These are phyloP conservation scores for Hololepta plana DNA, from an alignment of 2,888 invertebrate genomes.

Conservation along the genomic window DNA sequence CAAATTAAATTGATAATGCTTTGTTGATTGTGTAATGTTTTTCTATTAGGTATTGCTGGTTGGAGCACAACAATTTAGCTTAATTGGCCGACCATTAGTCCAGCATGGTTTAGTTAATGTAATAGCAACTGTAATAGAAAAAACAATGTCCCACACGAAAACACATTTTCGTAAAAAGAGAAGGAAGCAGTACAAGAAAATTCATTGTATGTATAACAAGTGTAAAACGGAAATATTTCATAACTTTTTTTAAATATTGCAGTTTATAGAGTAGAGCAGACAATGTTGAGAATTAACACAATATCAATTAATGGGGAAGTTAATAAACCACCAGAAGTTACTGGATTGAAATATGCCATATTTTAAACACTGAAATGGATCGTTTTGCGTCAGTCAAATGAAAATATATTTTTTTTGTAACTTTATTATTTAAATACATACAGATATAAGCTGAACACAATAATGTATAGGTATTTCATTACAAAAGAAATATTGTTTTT, in stretches of 20 bases:
- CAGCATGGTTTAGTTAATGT: slow-evolving; percentile 54
- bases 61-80: slow-evolving; percentile 61
- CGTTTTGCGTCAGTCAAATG: neutral
- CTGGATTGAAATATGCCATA: slow-evolving; percentile 16
- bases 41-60: slow-evolving; percentile 42
- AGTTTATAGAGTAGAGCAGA: slow-evolving; percentile 47
- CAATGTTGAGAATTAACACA: slow-evolving; percentile 58
- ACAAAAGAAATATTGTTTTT: too few species aligned
- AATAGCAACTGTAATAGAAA: slow-evolving; percentile 68
- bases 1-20: too few species aligned
- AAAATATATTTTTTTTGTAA: neutral
- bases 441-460: neutral
- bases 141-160: slow-evolving; percentile 63
- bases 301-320: slow-evolving; percentile 35
- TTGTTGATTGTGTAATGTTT: neutral
- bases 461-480: slow-evolving; percentile 2
- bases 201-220: slow-evolving; percentile 38
- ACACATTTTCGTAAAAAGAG: slow-evolving; percentile 57
- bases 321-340: slow-evolving; percentile 23
- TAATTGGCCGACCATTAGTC: slow-evolving; percentile 64
- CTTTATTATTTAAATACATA: neutral
- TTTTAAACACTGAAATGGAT: slow-evolving; percentile 11
- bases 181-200: slow-evolving; percentile 60
- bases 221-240: slow-evolving; percentile 3
- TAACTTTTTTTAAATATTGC: slow-evolving; percentile 10